phyloP scores from a whole-genome alignment of 2,113 vertebrate genomes.

The Chamaea fasciata region DNA sequence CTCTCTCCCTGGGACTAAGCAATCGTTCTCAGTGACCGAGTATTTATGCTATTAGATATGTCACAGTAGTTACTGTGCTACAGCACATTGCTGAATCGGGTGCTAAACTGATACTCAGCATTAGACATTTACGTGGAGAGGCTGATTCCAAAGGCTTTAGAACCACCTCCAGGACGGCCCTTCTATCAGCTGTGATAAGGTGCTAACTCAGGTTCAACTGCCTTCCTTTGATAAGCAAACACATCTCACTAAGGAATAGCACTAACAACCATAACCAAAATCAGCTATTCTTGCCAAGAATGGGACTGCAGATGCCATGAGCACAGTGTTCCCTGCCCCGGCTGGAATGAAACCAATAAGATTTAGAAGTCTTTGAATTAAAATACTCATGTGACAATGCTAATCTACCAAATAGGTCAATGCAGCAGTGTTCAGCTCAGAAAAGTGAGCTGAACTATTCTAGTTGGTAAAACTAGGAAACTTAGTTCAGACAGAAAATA shows the following conservation, averaged over 20 bases:
- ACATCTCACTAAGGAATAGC: background rate
- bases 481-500: background rate
- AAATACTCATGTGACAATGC: conserved; percentile 25
- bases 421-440: background rate
- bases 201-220: background rate
- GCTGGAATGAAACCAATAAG: background rate
- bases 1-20: background rate
- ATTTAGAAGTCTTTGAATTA: background rate
- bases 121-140: background rate
- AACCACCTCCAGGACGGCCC: background rate
- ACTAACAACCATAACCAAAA: background rate
- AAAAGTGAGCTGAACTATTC: background rate
- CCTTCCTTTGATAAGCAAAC: background rate
- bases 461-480: background rate
- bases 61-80: background rate
- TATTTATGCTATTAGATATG: background rate
- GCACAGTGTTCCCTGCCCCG: background rate
- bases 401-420: background rate
- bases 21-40: fast-evolving
- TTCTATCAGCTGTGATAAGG: background rate
- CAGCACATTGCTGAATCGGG: background rate
- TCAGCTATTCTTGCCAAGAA: background rate
- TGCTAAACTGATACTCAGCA: background rate
- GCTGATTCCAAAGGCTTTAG: background rate
- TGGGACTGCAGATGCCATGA: background rate